Evolutionary conservation across 2,113 vertebrate genomes (phyloP).

Genomic region (Eleginops maclovinus): DNA sequence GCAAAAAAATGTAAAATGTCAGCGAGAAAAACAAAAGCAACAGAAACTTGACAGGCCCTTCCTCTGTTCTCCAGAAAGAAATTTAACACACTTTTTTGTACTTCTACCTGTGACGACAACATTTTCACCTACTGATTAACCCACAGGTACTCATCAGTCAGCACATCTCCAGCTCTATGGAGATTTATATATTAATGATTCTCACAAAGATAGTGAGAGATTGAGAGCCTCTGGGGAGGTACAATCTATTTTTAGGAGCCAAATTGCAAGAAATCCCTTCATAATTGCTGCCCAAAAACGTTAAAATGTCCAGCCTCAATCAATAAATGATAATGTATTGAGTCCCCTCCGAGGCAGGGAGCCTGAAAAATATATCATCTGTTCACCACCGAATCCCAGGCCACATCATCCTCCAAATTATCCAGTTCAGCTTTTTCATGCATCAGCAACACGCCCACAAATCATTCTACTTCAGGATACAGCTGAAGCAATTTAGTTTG

Average conservation of each 20-base stretch:
- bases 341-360: constrained; percentile 59
- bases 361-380: constrained; percentile 49
- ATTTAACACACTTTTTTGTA: constrained; percentile 14
- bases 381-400: constrained; percentile 41
- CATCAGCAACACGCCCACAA: constrained; percentile 36
- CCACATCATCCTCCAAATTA: constrained; percentile 46
- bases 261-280: constrained; percentile 51
- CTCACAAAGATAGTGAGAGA: constrained; percentile 32
- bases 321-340: constrained; percentile 71
- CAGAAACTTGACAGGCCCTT: constrained; percentile 28
- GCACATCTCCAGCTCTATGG: neutral
- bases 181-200: constrained; percentile 5
- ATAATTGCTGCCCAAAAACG: constrained; percentile 37
- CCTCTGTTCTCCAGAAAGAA: constrained; percentile 23
- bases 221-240: constrained; percentile 24
- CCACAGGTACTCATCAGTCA: neutral
- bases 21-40: constrained; percentile 39
- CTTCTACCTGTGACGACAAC: neutral
- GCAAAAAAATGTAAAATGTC: constrained; percentile 38
- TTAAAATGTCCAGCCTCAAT: constrained; percentile 60
- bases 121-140: neutral
- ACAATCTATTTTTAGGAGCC: constrained; percentile 37
- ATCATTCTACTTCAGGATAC: constrained; percentile 45
- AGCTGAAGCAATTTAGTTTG: constrained; percentile 55
- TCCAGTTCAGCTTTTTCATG: constrained; percentile 24